phyloP scores from a whole-genome alignment of 1,140 invertebrate genomes.

The Trialeurodes vaporariorum region DNA sequence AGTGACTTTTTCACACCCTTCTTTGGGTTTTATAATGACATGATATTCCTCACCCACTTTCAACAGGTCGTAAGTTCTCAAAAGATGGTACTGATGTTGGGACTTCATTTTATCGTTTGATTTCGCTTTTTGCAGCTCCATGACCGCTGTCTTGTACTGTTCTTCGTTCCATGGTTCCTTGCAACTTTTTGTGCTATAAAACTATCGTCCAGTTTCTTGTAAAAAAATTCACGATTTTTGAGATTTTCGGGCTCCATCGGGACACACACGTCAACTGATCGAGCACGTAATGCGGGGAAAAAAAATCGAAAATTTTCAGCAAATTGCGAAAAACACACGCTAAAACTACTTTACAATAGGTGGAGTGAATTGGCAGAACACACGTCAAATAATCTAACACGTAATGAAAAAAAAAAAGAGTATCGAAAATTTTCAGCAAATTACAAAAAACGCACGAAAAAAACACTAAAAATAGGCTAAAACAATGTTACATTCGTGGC shows the following conservation, averaged over 20 bases:
- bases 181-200: not conserved
- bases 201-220: not conserved
- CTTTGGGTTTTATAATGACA: not conserved
- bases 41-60: not conserved
- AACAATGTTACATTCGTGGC: too few species aligned
- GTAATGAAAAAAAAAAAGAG: too few species aligned
- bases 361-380: not conserved
- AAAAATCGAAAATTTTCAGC: not conserved
- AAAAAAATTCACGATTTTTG: not conserved
- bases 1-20: not conserved
- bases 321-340: not conserved
- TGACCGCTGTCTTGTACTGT: not conserved
- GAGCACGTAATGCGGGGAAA: not conserved
- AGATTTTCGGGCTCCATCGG: not conserved
- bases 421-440: too few species aligned
- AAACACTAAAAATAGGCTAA: too few species aligned
- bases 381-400: not conserved
- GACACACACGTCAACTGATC: not conserved
- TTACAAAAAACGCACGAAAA: too few species aligned
- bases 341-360: not conserved
- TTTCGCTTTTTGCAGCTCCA: not conserved
- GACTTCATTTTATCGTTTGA: not conserved
- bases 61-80: not conserved
- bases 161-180: not conserved
- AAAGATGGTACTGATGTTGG: not conserved